These are phyloP conservation scores for Ameiurus melas DNA, from an alignment of 2,113 vertebrate genomes.

Conservation along the genomic window DNA sequence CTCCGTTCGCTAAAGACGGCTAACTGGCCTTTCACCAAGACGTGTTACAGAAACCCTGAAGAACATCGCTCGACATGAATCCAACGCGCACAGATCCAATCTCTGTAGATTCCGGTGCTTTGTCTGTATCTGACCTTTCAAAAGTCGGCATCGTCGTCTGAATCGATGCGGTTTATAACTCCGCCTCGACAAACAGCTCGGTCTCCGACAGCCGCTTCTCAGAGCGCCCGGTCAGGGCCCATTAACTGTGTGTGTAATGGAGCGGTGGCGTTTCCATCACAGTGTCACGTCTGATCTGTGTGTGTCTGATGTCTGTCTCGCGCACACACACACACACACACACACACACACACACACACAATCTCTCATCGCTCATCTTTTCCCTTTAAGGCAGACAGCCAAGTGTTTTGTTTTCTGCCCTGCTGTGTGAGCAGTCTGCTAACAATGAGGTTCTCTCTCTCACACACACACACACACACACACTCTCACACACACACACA, in stretches of 20 bases:
- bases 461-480: constrained; percentile 26
- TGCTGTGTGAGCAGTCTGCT: constrained; percentile 20
- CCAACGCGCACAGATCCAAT: background rate
- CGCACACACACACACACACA: background rate
- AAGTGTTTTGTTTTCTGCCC: background rate
- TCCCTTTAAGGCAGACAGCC: constrained; percentile 3
- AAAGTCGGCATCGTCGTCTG: too few relatives aligned
- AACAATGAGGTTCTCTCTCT: background rate
- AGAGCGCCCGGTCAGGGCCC: background rate
- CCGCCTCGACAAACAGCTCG: too few relatives aligned
- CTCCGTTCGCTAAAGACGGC: too few relatives aligned
- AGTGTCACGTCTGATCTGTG: background rate
- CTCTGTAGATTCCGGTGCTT: too few relatives aligned
- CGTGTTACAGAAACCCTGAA: too few relatives aligned
- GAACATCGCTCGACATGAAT: too few relatives aligned
- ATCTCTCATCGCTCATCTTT: background rate
- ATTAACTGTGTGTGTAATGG: constrained; percentile 4
- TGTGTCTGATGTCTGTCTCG: background rate
- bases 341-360: background rate
- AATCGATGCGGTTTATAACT: background rate
- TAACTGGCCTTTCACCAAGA: too few relatives aligned
- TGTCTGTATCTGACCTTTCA: background rate
- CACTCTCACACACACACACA: constrained; percentile 25
- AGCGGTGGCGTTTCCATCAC: background rate
- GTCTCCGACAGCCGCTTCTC: background rate